Base-by-base conservation (phyloP, 2,113 vertebrate genomes). In the Pangasianodon hypophthalmus region DNA sequence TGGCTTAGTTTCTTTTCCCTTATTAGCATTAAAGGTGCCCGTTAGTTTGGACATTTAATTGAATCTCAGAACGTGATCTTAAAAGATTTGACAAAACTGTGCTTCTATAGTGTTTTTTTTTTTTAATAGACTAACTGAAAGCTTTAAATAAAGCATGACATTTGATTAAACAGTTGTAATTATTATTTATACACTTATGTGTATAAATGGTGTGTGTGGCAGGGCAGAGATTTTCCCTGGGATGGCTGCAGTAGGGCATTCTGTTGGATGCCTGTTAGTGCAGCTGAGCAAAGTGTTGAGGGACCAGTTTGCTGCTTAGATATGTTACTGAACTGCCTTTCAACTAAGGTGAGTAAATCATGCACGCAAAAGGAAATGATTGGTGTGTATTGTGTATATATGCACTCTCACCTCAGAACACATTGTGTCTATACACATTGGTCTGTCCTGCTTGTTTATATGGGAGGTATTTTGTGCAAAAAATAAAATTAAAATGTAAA, bases 201-300 rank as follows among this genome's bases (percentile, higher is more conserved):
- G 4, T n/a, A n/a, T n/a, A n/a, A n/a, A n/a, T 46, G 52, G 41
- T 86, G 11, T 0, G 0, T 86, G 37, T 32, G 71, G 3, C 88
- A 99, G 98, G 98, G 98, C 21, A 95, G 97, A 0, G 98, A 98
- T 86, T 99, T 98, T 90, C 97, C 97, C 50, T 99, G 98, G 3
- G 98, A 99, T 1, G 97, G 97, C 93, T 98, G 98, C 11, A 97
- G 98, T 92, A 92, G 97, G 13, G 97, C 97, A 0, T 99, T 99
- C 92, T 97, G 96, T 90, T 98, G 98, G 95, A 96, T 98, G 81
- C 96, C 98, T 0, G 56, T 90, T 1, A 96, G 97, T 90, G 93
- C 94, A 1, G 90, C 94, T 0, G 37, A 87, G 0, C 95, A 95
- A 16, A 87, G 19, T 0, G 95, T 97, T 0, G 97, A 98, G 92